A percentile compares a stretch with the other conserved stretches of the same genome.
phyloP scores from a whole-genome alignment of 1,140 invertebrate species.

The Drosophila kanapiae region DNA sequence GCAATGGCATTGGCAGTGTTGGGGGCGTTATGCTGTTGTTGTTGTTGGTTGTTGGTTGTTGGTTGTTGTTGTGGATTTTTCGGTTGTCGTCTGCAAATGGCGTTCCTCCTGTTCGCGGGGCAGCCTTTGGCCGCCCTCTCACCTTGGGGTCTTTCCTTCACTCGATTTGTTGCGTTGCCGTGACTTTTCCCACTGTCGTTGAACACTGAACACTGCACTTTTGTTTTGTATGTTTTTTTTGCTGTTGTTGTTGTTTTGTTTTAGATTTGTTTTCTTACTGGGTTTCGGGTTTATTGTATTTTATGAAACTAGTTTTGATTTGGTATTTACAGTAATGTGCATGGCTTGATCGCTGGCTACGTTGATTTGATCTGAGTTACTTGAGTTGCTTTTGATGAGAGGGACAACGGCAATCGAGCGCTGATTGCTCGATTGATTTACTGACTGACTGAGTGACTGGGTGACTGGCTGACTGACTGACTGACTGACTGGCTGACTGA shows the following conservation, averaged over 20 bases:
- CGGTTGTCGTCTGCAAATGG: neutral
- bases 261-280: neutral
- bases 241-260: neutral
- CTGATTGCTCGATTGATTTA: conserved; percentile 34
- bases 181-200: conserved; percentile 1
- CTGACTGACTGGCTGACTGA: conserved; percentile 29
- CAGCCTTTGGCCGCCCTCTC: conserved; percentile 46
- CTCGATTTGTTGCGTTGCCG: conserved; percentile 15
- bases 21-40: conserved; percentile 50
- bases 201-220: conserved; percentile 48
- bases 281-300: conserved; percentile 1
- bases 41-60: conserved; percentile 4
- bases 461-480: conserved; percentile 10
- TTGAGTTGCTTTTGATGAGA: conserved; percentile 23
- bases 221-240: neutral
- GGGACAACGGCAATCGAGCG: conserved; percentile 36
- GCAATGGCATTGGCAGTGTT: conserved; percentile 81
- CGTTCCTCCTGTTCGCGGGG: conserved; percentile 10
- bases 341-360: conserved; percentile 45
- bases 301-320: conserved; percentile 39
- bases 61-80: neutral
- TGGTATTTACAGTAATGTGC: conserved; percentile 55
- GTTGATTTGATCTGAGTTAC: conserved; percentile 29
- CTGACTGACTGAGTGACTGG: conserved; percentile 35
- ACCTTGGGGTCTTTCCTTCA: conserved; percentile 4